Base-by-base conservation (phyloP, 1,140 invertebrate species). In the Ips nitidus region DNA sequence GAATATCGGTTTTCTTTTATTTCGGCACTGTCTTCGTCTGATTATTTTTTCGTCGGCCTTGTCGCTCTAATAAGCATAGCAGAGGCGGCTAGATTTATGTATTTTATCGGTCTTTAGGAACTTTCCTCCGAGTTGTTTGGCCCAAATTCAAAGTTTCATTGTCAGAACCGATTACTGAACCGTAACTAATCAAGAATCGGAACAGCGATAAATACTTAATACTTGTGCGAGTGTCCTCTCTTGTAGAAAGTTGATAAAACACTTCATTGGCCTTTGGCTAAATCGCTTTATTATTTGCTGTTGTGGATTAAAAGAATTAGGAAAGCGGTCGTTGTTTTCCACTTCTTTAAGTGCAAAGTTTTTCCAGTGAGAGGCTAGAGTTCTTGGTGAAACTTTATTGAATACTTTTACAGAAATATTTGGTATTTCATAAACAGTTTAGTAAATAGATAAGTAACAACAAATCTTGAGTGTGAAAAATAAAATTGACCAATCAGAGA, bases 221-320 rank as follows among this genome's bases (percentile, higher is more conserved):
- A 50, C 64, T 40, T 22, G 58, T 40, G 64, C 43, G 64, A 58
- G 53, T 66, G 39, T 66, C 53, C 64, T 58, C 58, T 66, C 64
- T 66, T 57, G 64, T 58, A 66, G 64, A 66, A 66, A 66, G 64
- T 57, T 58, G 64, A 66, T 66, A 66, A 66, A 66, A 66, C 55
- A 57, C 53, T 66, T 58, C 64, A 66, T 66, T 58, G 64, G 39
- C 42, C 55, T 66, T 58, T 4, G 36, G 52, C 36, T 55, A 47
- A 38, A 55, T 55, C 8, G 8, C 53, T 55, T 55, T 55, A 5
- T 5, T 55, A 55, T 55, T 55, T 55, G 53, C 53, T 55, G 22
- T 22, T 22, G 22, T 22, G 22, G 22, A 22, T 22, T 22, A 22
- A 22, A 22, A 22, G 22, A 22, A 22, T 22, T 22, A 22, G 22